phyloP scores from a whole-genome alignment of 2,113 vertebrate species.

The Myotis brandtii region DNA sequence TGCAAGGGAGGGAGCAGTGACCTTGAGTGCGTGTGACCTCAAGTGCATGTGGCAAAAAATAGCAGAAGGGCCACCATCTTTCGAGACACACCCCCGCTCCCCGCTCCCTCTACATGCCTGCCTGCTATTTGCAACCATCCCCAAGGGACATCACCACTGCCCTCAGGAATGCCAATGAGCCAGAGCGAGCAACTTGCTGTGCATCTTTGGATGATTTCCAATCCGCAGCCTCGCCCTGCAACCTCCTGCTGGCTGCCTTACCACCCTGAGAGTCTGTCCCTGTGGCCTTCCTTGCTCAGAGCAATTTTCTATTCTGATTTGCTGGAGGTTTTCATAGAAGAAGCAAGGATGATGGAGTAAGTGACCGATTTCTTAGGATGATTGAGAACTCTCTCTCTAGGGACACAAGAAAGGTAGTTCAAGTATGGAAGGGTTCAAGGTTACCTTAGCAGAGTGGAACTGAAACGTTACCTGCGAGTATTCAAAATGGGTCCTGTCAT shows the following conservation, averaged over 20 bases:
- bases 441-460: neutral
- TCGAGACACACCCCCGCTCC: neutral
- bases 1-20: neutral
- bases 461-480: neutral
- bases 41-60: neutral
- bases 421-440: neutral
- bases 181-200: neutral
- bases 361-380: neutral
- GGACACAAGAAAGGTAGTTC: neutral
- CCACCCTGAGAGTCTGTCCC: neutral
- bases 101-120: neutral
- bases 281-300: neutral
- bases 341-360: neutral
- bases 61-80: neutral
- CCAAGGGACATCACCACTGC: neutral
- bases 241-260: neutral
- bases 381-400: neutral
- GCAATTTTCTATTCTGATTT: conserved; percentile 39
- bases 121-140: neutral
- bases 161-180: neutral
- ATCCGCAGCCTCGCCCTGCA: neutral
- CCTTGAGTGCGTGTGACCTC: too few relatives aligned
- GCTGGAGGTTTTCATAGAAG: neutral
- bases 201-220: neutral
- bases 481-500: neutral